Evolutionary conservation across 1,140 invertebrate genomes (phyloP).

Genomic region (Drosophila bifasciata): DNA sequence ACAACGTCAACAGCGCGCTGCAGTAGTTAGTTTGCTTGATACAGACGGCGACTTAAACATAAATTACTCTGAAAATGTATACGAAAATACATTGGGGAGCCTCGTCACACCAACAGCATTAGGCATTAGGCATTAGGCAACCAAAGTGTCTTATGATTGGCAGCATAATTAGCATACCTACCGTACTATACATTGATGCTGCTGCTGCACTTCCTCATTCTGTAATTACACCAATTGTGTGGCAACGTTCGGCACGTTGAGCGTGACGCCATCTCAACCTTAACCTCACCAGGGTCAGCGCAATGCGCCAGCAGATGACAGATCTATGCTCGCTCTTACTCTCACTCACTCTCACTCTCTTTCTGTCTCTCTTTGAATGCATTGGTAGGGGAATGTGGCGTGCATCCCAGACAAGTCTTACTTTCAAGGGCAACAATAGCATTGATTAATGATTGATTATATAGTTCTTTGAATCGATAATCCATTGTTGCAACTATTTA

Average conservation of each 20-base stretch:
- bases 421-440: too few relatives aligned
- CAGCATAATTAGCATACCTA: conserved; percentile 44
- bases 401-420: too few relatives aligned
- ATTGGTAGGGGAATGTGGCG: too few relatives aligned
- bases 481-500: too few relatives aligned
- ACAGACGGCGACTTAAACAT: conserved; percentile 35
- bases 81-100: conserved; percentile 27
- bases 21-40: conserved; percentile 45
- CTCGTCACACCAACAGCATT: too few relatives aligned
- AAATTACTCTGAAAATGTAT: conserved; percentile 26
- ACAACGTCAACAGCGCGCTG: conserved; percentile 23
- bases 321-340: too few relatives aligned
- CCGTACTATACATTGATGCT: neutral
- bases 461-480: too few relatives aligned
- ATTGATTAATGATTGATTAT: too few relatives aligned
- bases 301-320: neutral
- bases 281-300: neutral
- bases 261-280: conserved; percentile 23
- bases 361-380: too few relatives aligned
- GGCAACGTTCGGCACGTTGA: conserved; percentile 39
- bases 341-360: too few relatives aligned
- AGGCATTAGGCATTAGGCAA: too few relatives aligned
- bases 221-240: conserved; percentile 44
- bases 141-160: conserved; percentile 34
- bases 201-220: conserved; percentile 48